Percentiles rank a stretch among this genome's conserved stretches.
phyloP scores from a whole-genome alignment of 2,113 vertebrate genomes.

The Protomyctophum bolini region DNA sequence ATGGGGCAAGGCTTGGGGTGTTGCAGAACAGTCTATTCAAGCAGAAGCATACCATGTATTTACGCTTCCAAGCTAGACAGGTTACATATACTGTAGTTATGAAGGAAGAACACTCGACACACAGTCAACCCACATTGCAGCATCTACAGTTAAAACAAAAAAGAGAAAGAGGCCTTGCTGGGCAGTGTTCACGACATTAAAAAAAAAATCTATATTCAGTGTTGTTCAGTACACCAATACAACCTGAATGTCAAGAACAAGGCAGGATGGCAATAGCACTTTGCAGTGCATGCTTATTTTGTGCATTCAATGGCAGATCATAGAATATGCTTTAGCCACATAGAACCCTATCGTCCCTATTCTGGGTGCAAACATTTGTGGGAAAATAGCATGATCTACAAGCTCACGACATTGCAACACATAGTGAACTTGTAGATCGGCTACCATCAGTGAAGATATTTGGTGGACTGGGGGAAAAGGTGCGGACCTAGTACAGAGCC shows the following conservation, averaged over 20 bases:
- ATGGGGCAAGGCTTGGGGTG: constrained; percentile 53
- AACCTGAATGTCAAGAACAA: constrained; percentile 50
- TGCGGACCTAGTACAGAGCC: too few species aligned
- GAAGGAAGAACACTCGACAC: constrained; percentile 30
- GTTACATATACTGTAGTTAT: constrained; percentile 37
- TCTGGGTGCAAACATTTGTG: too few species aligned
- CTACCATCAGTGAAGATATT: too few species aligned
- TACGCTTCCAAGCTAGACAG: constrained; percentile 40
- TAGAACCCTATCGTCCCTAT: too few species aligned
- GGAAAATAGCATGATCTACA: too few species aligned
- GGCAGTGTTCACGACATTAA: constrained; percentile 38
- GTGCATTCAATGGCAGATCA: constrained; percentile 51
- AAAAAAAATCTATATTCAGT: constrained; percentile 32
- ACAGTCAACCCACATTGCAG: constrained; percentile 44
- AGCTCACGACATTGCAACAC: too few species aligned
- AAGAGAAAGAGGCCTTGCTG: constrained; percentile 29
- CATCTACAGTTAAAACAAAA: constrained; percentile 6
- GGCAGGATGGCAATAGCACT: constrained; percentile 51
- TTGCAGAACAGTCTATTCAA: constrained; percentile 55
- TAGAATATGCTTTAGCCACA: constrained; percentile 21
- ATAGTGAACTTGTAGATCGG: too few species aligned
- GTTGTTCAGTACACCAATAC: constrained; percentile 32
- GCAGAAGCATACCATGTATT: constrained; percentile 45
- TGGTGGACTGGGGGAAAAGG: too few species aligned
- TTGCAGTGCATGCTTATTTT: constrained; percentile 52